A percentile compares a stretch with the other conserved stretches of the same genome.
phyloP scores from a whole-genome alignment of 1,140 invertebrate species.

The Pomacea maculata region DNA sequence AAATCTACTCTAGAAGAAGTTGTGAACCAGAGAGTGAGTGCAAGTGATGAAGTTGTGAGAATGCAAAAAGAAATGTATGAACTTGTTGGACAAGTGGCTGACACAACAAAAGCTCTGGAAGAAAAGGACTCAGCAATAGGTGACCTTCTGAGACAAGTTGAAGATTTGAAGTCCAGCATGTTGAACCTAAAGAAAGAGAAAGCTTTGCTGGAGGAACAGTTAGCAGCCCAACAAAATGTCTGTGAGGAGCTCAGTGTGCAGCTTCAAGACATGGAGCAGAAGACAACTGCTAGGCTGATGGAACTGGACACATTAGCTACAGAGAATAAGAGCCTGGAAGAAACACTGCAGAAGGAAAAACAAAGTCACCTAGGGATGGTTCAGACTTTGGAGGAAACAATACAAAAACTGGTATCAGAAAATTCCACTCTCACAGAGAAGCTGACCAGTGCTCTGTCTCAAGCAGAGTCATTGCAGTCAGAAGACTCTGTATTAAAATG shows the following conservation, averaged over 20 bases:
- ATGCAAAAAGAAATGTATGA: slow-evolving; percentile 11
- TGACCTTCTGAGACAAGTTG: background rate
- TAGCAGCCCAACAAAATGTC: background rate
- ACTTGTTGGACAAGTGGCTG: slow-evolving; percentile 7
- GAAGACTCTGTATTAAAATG: background rate
- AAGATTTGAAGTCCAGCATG: slow-evolving; percentile 11
- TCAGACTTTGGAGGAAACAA: background rate
- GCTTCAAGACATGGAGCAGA: slow-evolving; percentile 13
- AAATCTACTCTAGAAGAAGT: slow-evolving; percentile 6
- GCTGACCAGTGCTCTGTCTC: background rate
- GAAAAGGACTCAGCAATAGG: slow-evolving; percentile 5
- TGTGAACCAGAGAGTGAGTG: background rate
- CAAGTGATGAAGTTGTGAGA: slow-evolving; percentile 18
- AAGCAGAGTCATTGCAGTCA: slow-evolving; percentile 1
- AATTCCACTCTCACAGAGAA: background rate
- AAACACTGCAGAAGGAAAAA: background rate
- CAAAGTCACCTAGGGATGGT: background rate
- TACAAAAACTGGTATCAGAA: background rate
- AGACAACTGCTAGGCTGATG: background rate
- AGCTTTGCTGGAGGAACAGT: slow-evolving; percentile 9
- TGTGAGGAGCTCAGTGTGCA: slow-evolving; percentile 7
- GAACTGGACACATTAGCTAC: background rate
- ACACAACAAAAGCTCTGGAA: slow-evolving; percentile 6
- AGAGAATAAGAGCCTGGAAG: background rate
- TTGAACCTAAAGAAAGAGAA: slow-evolving; percentile 7